Evolutionary conservation across 2,113 vertebrate species (phyloP), one percentile per base, ranked within the genome.

Genomic region (Crotalus tigris): DNA sequence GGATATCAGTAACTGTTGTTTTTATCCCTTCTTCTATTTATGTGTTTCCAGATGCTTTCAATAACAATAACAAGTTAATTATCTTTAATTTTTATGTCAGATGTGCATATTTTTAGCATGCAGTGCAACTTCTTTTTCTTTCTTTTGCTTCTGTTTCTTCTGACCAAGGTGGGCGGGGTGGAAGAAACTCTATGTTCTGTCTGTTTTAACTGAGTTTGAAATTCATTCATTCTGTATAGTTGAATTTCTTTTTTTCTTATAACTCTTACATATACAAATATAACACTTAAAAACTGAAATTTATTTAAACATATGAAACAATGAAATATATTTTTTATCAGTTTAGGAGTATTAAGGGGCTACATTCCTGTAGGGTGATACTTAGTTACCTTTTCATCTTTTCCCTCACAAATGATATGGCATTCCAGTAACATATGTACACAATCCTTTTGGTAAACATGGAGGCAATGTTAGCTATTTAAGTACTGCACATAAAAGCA

Each of bases 391-490:
- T 10, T 26, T 86, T n/a, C 21, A 29, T 92, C 6, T 55, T 85
- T 51, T 51, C 1, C 3, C 44, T n/a, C 53, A 44, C 11, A 90
- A 89, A 92, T 3, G 54, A 51, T 86, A 89, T 26, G 39, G 55
- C 46, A 53, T 90, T 90, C 75, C 59, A n/a, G 54, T 44, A 81
- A 92, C 46, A 69, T 59, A 33, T 90, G n/a, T 59, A 53, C 13
- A 23, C 93, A 94, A 53, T 87, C 2, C 85, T 89, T 26, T 94
- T 69, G 90, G 9, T 51, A 57, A 91, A 88, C 54, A 4, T 39
- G 59, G 69, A 95, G 10, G 1, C 29, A 88, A 95, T 88, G 2
- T 13, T 24, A 91, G 1, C 17, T 61, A 0, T 75, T 13, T 87
- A 85, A 88, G 90, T 26, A 93, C 61, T 91, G 54, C 86, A 89